Conservation (phyloP, 1,140 invertebrate species). For the Lordiphosa clarofinis region DNA sequence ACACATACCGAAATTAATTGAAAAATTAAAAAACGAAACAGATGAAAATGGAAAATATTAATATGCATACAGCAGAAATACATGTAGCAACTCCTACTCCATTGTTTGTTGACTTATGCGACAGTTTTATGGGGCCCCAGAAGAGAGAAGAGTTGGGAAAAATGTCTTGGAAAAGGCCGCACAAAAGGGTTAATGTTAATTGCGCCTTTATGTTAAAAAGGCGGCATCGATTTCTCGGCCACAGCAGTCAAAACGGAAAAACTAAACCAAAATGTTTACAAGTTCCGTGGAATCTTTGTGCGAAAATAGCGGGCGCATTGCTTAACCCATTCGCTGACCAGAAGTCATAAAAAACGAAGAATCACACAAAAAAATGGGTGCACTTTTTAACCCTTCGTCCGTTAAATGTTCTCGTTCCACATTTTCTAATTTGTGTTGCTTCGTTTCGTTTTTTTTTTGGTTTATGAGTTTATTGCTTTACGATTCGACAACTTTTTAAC, state of each 20-base stretch:
- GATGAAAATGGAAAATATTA: slow-evolving; percentile 32
- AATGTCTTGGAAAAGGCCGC: slow-evolving; percentile 28
- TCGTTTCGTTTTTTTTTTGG: slow-evolving; percentile 26
- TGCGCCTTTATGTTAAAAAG: slow-evolving; percentile 69
- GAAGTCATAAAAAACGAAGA: slow-evolving; percentile 22
- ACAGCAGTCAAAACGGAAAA: slow-evolving; percentile 23
- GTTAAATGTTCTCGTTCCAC: slow-evolving; percentile 44
- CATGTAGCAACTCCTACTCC: slow-evolving; percentile 2
- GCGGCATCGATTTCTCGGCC: slow-evolving; percentile 35
- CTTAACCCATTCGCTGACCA: slow-evolving; percentile 44
- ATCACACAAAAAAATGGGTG: slow-evolving; percentile 46
- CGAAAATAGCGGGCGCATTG: slow-evolving; percentile 16
- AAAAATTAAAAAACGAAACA: slow-evolving; percentile 31
- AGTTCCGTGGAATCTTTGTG: slow-evolving; percentile 12
- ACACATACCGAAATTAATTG: too few relatives aligned
- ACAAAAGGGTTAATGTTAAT: slow-evolving; percentile 75
- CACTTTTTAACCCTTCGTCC: slow-evolving; percentile 63
- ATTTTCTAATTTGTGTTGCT: slow-evolving; percentile 65
- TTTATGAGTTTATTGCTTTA: slow-evolving; percentile 74
- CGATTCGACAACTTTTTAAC: slow-evolving; percentile 60
- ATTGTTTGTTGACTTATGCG: slow-evolving; percentile 62
- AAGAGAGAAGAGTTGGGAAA: slow-evolving; percentile 12
- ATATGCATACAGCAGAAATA: slow-evolving; percentile 45
- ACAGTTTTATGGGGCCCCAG: slow-evolving; percentile 54
- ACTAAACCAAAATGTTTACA: slow-evolving; percentile 9